phyloP scores from a whole-genome alignment of 1,140 invertebrate species.

The Ganaspis sp. region DNA sequence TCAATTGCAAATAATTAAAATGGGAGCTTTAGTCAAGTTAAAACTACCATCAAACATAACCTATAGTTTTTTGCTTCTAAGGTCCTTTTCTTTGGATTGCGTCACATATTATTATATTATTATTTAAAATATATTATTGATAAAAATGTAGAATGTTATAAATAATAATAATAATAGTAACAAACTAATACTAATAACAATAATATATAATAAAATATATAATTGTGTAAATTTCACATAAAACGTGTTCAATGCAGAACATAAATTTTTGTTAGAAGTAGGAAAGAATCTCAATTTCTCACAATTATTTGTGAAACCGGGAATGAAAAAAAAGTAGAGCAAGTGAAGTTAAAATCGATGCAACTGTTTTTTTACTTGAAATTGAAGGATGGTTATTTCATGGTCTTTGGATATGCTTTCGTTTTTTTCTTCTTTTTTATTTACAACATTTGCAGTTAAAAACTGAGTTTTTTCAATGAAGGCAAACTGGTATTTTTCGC shows the following conservation, averaged over 20 bases:
- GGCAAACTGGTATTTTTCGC: neutral
- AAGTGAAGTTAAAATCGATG: neutral
- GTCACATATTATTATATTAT: no score
- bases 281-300: neutral
- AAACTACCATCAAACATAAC: no score
- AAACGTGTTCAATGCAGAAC: neutral
- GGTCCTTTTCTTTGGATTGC: no score
- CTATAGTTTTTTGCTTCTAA: no score
- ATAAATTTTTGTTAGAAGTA: neutral
- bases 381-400: slow-evolving; percentile 5
- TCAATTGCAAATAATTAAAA: no score
- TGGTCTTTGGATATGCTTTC: neutral
- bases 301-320: neutral
- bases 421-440: neutral
- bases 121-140: no score
- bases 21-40: no score
- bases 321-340: slow-evolving; percentile 5
- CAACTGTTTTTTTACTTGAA: neutral
- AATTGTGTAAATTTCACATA: neutral
- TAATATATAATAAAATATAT: neutral
- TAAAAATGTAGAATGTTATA: no score
- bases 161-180: no score
- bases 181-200: no score
- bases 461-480: neutral
- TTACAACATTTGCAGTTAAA: neutral